These are phyloP conservation scores for Parus major DNA, from an alignment of 2,113 vertebrate species.

Conservation along the genomic window DNA sequence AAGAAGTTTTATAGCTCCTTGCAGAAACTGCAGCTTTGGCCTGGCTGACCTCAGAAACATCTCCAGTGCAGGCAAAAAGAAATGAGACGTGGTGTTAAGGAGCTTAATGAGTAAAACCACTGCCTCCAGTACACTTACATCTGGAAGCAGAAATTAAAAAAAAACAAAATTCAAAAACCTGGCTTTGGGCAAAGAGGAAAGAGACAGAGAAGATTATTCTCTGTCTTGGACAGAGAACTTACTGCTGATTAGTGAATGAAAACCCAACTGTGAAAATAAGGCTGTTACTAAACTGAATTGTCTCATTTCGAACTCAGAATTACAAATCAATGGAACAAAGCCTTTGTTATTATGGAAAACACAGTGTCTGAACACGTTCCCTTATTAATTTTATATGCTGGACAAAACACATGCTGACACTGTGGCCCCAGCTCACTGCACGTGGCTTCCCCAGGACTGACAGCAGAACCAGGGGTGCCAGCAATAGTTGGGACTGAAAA, in stretches of 20 bases:
- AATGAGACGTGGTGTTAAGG: not conserved
- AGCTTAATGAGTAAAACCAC: not conserved
- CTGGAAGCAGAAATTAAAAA: not conserved
- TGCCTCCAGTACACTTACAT: not conserved
- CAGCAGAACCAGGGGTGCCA: not conserved
- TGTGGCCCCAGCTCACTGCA: rapidly evolving
- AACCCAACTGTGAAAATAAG: not conserved
- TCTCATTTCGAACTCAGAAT: not conserved
- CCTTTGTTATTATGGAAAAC: not conserved
- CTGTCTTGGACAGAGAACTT: not conserved
- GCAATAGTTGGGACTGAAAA: not conserved
- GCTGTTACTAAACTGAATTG: not conserved
- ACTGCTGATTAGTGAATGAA: not conserved
- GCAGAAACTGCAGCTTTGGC: not conserved
- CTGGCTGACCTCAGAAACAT: not conserved
- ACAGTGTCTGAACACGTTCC: not conserved
- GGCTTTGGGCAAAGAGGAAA: not conserved
- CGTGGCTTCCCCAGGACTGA: not conserved
- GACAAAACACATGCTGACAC: not conserved
- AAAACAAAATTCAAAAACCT: rapidly evolving
- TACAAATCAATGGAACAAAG: not conserved
- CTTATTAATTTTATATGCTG: not conserved
- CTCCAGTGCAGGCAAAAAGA: not conserved
- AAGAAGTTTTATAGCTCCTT: not conserved
- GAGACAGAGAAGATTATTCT: not conserved